Evolutionary conservation across 2,888 invertebrate genomes (phyloP).

Genomic region (Drosophila differens): DNA sequence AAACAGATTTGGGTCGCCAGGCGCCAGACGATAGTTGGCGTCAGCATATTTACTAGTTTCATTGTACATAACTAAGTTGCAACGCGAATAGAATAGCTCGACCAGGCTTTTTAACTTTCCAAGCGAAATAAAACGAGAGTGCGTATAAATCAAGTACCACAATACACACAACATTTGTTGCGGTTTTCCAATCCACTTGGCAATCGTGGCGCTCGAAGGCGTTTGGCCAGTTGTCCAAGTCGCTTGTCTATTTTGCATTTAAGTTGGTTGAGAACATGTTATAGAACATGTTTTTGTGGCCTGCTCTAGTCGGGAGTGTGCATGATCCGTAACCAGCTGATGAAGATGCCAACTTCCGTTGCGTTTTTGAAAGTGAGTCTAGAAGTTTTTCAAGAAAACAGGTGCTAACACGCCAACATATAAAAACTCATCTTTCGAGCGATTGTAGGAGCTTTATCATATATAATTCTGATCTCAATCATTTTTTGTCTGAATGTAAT

Average conservation of each 20-base stretch:
- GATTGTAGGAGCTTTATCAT: background rate
- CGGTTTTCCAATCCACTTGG: constrained; percentile 74
- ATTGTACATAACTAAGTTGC: constrained; percentile 19
- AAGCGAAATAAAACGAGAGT: constrained; percentile 55
- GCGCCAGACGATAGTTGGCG: constrained; percentile 12
- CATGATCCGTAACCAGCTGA: constrained; percentile 38
- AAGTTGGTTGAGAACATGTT: constrained; percentile 24
- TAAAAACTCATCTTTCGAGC: background rate
- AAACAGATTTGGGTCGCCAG: constrained; percentile 50
- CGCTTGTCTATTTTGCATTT: constrained; percentile 31
- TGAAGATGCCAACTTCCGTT: constrained; percentile 28
- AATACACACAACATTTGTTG: constrained; percentile 29
- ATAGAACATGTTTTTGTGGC: constrained; percentile 64
- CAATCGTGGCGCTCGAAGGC: constrained; percentile 33
- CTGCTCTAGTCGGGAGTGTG: constrained; percentile 31
- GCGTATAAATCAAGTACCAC: constrained; percentile 50
- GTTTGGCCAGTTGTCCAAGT: constrained; percentile 37
- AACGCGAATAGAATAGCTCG: constrained; percentile 17
- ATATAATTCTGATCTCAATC: background rate
- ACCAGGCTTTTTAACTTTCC: constrained; percentile 61
- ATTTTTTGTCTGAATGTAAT: background rate
- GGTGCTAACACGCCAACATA: background rate
- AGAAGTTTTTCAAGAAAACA: constrained; percentile 19
- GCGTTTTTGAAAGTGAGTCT: constrained; percentile 67
- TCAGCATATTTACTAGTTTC: constrained; percentile 42